Percentiles rank a stretch among this genome's conserved stretches.
Conservation (phyloP, 1,140 invertebrate species). For the Bombus picipes region DNA sequence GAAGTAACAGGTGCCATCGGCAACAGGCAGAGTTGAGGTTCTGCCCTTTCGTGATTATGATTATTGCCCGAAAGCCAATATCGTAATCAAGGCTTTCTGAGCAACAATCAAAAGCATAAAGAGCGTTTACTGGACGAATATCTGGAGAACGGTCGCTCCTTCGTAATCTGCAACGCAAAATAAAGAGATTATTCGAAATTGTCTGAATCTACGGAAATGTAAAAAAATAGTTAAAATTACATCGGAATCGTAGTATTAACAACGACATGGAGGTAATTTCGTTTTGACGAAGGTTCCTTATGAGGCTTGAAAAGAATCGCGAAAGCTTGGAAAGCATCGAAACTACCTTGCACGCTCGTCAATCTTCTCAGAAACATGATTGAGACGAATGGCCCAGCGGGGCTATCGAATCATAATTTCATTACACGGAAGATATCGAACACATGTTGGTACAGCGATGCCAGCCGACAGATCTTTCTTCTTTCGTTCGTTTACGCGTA, state of each 20-base stretch:
- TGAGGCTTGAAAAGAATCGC: constrained; percentile 1
- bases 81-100: constrained; percentile 81
- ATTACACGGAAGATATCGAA: constrained; percentile 53
- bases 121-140: constrained; percentile 62
- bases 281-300: constrained; percentile 24
- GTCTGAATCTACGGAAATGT: neutral
- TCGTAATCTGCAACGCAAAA: constrained; percentile 1
- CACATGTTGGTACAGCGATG: constrained; percentile 6
- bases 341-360: constrained; percentile 50
- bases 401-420: constrained; percentile 64
- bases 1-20: constrained; percentile 31
- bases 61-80: constrained; percentile 83
- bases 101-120: constrained; percentile 84
- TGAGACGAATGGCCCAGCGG: constrained; percentile 58
- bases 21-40: constrained; percentile 46
- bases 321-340: constrained; percentile 33
- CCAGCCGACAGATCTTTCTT: neutral
- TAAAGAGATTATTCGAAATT: neutral
- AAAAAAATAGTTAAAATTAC: neutral
- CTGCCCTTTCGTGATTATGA: constrained; percentile 82
- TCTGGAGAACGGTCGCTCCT: neutral
- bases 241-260: neutral
- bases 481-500: neutral
- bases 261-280: constrained; percentile 21
- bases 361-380: constrained; percentile 61